Conservation (phyloP, 2,113 vertebrate genomes). For the Rhinolophus sinicus region DNA sequence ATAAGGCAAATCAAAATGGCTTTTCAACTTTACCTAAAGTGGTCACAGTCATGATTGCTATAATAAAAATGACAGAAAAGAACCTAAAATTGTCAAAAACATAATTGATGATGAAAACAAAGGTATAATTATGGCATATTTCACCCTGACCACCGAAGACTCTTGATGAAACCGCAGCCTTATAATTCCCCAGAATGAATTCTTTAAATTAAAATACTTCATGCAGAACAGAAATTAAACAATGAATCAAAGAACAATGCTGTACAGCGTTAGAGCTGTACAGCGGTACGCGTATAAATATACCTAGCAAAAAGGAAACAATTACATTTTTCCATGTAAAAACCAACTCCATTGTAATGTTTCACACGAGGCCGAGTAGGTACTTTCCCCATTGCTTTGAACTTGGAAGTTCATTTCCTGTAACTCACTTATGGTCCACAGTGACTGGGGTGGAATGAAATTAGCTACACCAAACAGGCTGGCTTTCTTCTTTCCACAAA, state of each 20-base stretch:
- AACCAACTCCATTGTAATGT: slow-evolving; percentile 27
- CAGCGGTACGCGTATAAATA: slow-evolving; percentile 59
- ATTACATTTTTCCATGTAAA: slow-evolving; percentile 76
- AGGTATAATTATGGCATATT: slow-evolving; percentile 55
- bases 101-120: slow-evolving; percentile 77
- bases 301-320: slow-evolving; percentile 68
- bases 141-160: slow-evolving; percentile 63
- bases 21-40: slow-evolving; percentile 74
- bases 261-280: slow-evolving; percentile 26
- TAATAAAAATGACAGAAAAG: slow-evolving; percentile 72
- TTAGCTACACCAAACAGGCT: slow-evolving; percentile 46
- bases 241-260: slow-evolving; percentile 81
- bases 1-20: slow-evolving; percentile 68
- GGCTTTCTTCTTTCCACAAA: slow-evolving; percentile 60
- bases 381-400: slow-evolving; percentile 7
- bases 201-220: slow-evolving; percentile 82
- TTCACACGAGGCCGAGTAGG: slow-evolving; percentile 36
- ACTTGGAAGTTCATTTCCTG: slow-evolving; percentile 58
- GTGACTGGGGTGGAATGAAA: slow-evolving; percentile 41
- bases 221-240: slow-evolving; percentile 82
- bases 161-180: slow-evolving; percentile 69
- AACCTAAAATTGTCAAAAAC: slow-evolving; percentile 73
- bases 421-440: slow-evolving; percentile 62
- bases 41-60: slow-evolving; percentile 62
- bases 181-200: slow-evolving; percentile 72